Base-by-base conservation (phyloP, 23 tunicate species). In the Diplosoma virens region DNA sequence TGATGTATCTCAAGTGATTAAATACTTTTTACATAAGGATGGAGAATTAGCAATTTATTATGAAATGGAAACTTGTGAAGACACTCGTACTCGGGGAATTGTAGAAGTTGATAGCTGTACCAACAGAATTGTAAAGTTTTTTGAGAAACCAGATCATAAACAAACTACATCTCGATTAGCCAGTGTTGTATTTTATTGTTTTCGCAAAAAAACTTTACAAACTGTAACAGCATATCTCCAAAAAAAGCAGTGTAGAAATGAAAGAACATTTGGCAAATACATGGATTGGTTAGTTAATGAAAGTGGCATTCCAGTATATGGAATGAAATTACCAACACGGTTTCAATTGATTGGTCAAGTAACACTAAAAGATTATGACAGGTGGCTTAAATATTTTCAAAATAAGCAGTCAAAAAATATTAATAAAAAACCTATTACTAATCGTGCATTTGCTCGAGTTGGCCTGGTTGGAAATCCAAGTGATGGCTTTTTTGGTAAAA, bases 401-500 rank as follows among this genome's bases (percentile, higher is more conserved):
- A 58, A 81, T 21, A 81, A 73, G 54, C 76, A 82, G 59, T 23
- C 25, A 7, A 54, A 75, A 33, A 47, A 76, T 0, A 33, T 66
- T 23, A 32, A 34, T 1, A 26, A 85, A n/a, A 76, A 66, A 22
- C 73, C 79, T 9, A 66, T 79, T 7, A 81, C 93, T 0, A 52
- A 70, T 69, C 84, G 98, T 14, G 84, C 98, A 25, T 93, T 86
- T 58, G 98, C 98, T 64, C 81, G 96, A 26, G 87, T 93, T 1
- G 98, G 98, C 27, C 67, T 93, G 23, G 82, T 93, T 81, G 98
- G 98, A 29, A 93, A 93, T 70, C 98, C 98, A 1, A 85, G 93
- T 59, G 98, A 93, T 61, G 98, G 98, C 0, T 93, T 93, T 86
- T 76, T 41, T 81, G 98, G 98, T 28, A 93, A 93, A 86, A 93